Evolutionary conservation across 2,888 invertebrate genomes (phyloP).

Genomic region (Heteromyza rotundicornis): DNA sequence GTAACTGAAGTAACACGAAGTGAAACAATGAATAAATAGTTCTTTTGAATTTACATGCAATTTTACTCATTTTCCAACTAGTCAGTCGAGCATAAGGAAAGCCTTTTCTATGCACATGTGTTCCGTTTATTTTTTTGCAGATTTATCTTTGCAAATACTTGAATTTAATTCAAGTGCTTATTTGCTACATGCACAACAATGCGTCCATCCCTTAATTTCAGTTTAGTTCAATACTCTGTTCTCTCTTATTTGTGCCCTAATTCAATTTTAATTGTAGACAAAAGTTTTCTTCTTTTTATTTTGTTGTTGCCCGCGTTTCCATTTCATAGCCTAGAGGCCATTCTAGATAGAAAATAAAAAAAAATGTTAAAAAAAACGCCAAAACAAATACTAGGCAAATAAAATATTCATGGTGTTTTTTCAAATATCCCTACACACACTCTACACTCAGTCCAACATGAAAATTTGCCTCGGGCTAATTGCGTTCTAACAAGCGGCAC

Average conservation of each 20-base stretch:
- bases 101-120: too few species aligned
- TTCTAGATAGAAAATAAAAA: neutral
- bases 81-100: neutral
- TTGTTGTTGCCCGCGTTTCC: neutral
- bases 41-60: too few species aligned
- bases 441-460: slow-evolving; percentile 17
- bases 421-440: neutral
- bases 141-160: neutral
- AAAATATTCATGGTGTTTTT: slow-evolving; percentile 16
- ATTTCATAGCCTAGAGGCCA: neutral
- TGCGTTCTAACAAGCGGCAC: slow-evolving; percentile 57
- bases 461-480: slow-evolving; percentile 52
- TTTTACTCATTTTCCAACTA: too few species aligned
- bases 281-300: neutral
- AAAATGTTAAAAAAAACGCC: neutral
- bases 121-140: too few species aligned
- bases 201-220: neutral
- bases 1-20: too few species aligned
- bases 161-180: slow-evolving; percentile 7
- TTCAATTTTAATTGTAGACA: slow-evolving; percentile 18
- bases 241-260: slow-evolving; percentile 14
- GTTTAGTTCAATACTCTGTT: too few species aligned
- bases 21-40: too few species aligned
- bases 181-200: slow-evolving; percentile 1
- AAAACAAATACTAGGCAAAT: slow-evolving; percentile 17